Base-by-base conservation (phyloP, 2,888 invertebrate species). In the Malthinus flaveolus region DNA sequence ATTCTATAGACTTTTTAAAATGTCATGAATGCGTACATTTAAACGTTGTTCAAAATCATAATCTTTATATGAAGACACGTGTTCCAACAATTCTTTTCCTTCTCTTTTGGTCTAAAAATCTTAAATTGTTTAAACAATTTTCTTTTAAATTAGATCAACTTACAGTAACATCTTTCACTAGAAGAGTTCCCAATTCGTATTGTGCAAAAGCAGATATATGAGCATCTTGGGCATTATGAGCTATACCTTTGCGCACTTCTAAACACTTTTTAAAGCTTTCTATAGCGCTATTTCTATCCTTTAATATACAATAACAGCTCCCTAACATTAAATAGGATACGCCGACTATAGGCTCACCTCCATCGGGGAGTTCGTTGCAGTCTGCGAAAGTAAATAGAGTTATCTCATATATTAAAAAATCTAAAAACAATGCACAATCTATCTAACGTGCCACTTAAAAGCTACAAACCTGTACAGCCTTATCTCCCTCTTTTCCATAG, bases 41-140 rank as follows among this genome's bases (percentile, higher is more conserved):
- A 88, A 79, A 47, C 87, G 80, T 70, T 83, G 84, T 70, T 88
- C 87, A 74, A 88, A 87, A 74, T 88, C 87, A 68, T 85, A 88
- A 67, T 85, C 84, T 68, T 81, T 85, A 71, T 84, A 86, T 48
- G 80, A 79, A 49, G 78, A 79, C 70, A 84, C 80, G 31, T 82
- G 80, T 65, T 81, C 79, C 33, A 77, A 71, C 15, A 87, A 70
- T 36, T 64, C 66, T 71, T 78, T 83, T 15, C 85, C 85, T 70
- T 86, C 85, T 36, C 79, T 78, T 61, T 77, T 70, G 23, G 80
- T 80, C 83, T 84, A 74, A 52, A 80, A 79, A 53, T 23, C 47
- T 57, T 58, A 51, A 35, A 23, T 6, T 3, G 23, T 13, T 52
- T 10, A 45, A 35, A 45, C 6, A 45, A 10, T 34, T 10, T 10